Percentiles rank a stretch among this genome's conserved stretches.
Conservation (phyloP, 2,113 vertebrate genomes). For the Tupaia tana region DNA sequence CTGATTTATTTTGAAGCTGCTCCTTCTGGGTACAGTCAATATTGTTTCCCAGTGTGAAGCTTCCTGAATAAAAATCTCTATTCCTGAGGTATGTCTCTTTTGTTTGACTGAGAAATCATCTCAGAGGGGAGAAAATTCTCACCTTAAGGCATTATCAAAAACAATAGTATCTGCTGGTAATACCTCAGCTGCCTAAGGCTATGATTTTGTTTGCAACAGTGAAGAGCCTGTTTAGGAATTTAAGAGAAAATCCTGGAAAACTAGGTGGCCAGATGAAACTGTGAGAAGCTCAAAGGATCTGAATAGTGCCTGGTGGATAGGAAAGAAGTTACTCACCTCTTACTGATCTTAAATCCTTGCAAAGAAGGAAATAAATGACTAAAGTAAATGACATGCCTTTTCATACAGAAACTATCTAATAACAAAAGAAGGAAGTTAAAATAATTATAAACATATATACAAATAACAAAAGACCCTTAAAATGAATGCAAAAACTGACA, state of each 20-base stretch:
- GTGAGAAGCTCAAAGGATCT: not conserved
- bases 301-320: not conserved
- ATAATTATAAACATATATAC: not conserved
- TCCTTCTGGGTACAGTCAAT: not conserved
- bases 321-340: not conserved
- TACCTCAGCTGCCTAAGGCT: not conserved
- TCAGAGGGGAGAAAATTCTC: rapidly evolving
- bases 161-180: not conserved
- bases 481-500: not conserved
- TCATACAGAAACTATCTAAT: not conserved
- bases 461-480: not conserved
- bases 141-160: not conserved
- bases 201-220: not conserved
- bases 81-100: not conserved
- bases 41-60: not conserved
- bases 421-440: not conserved
- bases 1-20: not conserved
- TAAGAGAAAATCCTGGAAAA: not conserved
- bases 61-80: not conserved
- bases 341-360: not conserved
- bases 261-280: not conserved
- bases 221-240: not conserved
- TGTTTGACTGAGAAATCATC: not conserved
- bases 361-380: not conserved
- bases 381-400: not conserved